phyloP scores from a whole-genome alignment of 2,888 invertebrate genomes.

The Cancer borealis region DNA sequence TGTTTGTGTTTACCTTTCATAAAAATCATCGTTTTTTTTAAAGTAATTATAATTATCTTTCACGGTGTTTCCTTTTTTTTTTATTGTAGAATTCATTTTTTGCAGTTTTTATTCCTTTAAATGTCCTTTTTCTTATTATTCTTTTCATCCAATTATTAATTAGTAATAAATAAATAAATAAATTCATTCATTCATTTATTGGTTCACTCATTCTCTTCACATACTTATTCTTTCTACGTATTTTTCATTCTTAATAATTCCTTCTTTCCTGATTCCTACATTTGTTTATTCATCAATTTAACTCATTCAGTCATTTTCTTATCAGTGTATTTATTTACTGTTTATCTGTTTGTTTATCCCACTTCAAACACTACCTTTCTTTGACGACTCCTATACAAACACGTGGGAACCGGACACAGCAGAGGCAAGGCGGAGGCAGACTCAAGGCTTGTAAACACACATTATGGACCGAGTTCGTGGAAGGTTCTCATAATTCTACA shows the following conservation, averaged over 20 bases:
- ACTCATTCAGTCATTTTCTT: background rate
- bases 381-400: background rate
- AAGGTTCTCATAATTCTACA: background rate
- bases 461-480: background rate
- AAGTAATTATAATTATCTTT: background rate
- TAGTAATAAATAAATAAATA: background rate
- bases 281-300: background rate
- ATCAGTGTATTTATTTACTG: background rate
- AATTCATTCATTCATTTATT: background rate
- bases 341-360: background rate
- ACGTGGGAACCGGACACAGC: background rate
- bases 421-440: background rate
- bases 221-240: background rate
- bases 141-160: background rate
- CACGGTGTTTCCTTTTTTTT: background rate
- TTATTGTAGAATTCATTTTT: background rate
- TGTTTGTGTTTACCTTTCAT: too few relatives aligned
- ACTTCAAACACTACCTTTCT: background rate
- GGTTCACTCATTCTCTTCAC: background rate
- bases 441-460: background rate
- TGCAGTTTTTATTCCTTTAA: background rate
- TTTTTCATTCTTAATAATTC: background rate
- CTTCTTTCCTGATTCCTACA: background rate
- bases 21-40: too few relatives aligned
- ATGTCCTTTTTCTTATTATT: background rate